Base-by-base conservation (phyloP, 2,888 invertebrate species). In the Pelosia muscerda region DNA sequence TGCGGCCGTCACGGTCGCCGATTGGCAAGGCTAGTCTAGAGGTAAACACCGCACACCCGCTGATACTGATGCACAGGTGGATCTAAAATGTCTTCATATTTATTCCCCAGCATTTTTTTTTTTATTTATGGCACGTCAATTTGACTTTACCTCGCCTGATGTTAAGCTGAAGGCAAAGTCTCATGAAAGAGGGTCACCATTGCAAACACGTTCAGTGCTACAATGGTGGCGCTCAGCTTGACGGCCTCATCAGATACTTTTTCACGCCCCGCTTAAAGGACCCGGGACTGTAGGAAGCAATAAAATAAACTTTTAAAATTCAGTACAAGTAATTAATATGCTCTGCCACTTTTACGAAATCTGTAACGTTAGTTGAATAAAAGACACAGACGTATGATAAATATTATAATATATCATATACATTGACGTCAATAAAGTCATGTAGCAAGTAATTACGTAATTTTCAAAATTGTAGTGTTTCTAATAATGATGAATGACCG, bases 11-110 rank as follows among this genome's bases (percentile, higher is more conserved):
- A 82, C 75, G 81, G 79, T 72, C 84, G 75, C 75, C 73, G 72
- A 71, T 87, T 87, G 87, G 84, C 87, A 87, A 76, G 79, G 71
- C 73, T 69, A 58, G 74, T 72, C 81, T 72, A 38, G 69, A 76
- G 76, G 81, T 80, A 82, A 82, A 83, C 82, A 81, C 60, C 63
- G 69, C 66, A 69, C 65, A 69, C 74, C 63, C 53, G 65, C 68
- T 74, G 63, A 71, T 65, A 72, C 55, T 67, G 65, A 68, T 60
- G 34, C 71, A 73, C 75, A 72, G 80, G 74, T 78, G 73, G 72
- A 71, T 42, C 49, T 59, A 42, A 38, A 22, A 68, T 63, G 54
- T 42, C 56, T 56, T n/a, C 10, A 31, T 59, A 68, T 70, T 62
- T 54, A 63, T 66, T 58, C 63, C 26, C 59, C 54, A 49, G 59